phyloP scores from a whole-genome alignment of 1,140 invertebrate species.

The Gerris buenoi region DNA sequence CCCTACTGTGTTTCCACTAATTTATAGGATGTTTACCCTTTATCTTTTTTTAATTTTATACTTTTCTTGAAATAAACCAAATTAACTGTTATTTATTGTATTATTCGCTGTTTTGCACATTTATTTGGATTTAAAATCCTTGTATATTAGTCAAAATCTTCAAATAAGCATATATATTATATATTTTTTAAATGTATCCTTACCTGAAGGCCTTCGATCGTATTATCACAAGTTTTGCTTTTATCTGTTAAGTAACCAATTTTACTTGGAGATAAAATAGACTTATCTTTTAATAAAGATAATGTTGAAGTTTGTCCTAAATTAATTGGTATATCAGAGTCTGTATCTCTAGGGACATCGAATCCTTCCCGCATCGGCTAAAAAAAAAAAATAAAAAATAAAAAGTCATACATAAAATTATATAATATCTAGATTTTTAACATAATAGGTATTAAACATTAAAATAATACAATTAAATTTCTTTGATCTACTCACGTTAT shows the following conservation, averaged over 20 bases:
- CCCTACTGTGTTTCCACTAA: no score
- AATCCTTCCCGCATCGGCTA: constrained; percentile 3
- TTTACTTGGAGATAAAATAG: background rate
- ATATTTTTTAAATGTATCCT: background rate
- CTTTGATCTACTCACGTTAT: no score
- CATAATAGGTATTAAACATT: no score
- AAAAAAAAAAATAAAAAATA: background rate
- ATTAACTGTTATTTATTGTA: background rate
- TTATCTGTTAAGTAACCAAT: background rate
- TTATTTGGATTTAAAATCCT: background rate
- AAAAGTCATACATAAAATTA: background rate
- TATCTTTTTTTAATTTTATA: background rate
- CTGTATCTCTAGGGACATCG: background rate
- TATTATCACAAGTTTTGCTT: background rate
- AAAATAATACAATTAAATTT: no score
- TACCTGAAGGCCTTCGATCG: constrained; percentile 2
- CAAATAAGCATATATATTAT: background rate
- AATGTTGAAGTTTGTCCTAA: background rate
- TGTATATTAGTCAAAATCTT: background rate
- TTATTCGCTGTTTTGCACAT: background rate
- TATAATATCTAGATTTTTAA: no score
- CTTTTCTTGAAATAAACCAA: background rate
- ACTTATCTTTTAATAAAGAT: background rate
- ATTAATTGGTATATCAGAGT: background rate
- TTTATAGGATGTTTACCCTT: background rate